Evolutionary conservation across 2,888 invertebrate species (phyloP).

Genomic region (Brenthis ino): DNA sequence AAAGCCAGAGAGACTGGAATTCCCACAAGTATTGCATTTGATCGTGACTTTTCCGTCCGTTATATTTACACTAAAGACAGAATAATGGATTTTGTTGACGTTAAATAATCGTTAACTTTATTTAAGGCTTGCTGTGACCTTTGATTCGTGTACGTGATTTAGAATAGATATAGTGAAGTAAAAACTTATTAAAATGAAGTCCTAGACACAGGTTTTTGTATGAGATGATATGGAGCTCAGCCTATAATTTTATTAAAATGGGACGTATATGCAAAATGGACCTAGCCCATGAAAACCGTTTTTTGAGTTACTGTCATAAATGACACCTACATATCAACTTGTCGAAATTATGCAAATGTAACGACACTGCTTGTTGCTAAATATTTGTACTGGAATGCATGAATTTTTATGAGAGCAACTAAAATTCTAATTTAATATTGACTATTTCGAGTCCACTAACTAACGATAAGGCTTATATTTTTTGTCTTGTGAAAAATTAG

Average conservation of each 20-base stretch:
- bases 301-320: no score
- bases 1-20: not conserved
- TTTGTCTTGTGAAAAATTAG: no score
- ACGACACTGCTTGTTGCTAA: not conserved
- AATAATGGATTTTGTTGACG: not conserved
- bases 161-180: not conserved
- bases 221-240: no score
- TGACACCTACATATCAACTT: no score
- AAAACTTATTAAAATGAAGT: no score
- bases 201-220: no score
- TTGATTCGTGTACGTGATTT: not conserved
- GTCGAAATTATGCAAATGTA: constrained; percentile 12
- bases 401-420: not conserved
- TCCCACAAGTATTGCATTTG: constrained; percentile 1
- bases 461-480: no score
- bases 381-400: constrained; percentile 8
- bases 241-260: no score
- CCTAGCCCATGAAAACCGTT: no score
- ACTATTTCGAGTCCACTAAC: no score
- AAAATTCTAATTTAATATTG: no score
- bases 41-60: constrained; percentile 9
- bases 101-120: constrained; percentile 3
- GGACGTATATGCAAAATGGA: no score
- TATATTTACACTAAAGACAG: constrained; percentile 5
- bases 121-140: not conserved